These are phyloP conservation scores for Semaprochilodus insignis DNA, from an alignment of 2,797 vertebrate genomes.

Conservation along the genomic window DNA sequence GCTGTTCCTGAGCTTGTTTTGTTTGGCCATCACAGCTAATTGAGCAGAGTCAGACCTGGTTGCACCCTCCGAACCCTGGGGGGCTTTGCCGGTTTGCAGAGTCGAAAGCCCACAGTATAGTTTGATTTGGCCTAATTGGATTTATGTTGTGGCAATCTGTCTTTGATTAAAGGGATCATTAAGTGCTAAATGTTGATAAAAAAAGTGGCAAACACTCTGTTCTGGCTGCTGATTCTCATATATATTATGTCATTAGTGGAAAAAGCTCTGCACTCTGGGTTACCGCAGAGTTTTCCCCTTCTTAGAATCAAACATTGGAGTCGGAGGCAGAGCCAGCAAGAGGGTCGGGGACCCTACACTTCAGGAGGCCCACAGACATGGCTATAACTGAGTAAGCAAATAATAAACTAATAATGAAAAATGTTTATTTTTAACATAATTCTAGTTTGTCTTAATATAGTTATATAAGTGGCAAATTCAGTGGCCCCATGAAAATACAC, in stretches of 20 bases:
- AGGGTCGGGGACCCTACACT: background rate
- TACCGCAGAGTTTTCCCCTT: constrained; percentile 19
- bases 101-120: constrained; percentile 28
- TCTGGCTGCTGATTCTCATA: constrained; percentile 42
- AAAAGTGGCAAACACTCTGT: constrained; percentile 27
- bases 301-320: constrained; percentile 25
- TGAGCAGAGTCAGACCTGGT: constrained; percentile 58
- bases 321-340: background rate
- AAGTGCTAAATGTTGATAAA: constrained; percentile 45
- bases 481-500: too few species aligned
- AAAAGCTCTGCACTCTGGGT: constrained; percentile 30
- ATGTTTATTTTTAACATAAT: background rate
- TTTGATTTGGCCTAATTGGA: constrained; percentile 52
- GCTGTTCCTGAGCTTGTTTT: constrained; percentile 63
- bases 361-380: background rate
- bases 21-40: constrained; percentile 66
- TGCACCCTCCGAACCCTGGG: constrained; percentile 34
- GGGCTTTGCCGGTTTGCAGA: constrained; percentile 1
- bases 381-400: background rate
- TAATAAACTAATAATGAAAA: background rate
- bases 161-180: constrained; percentile 60
- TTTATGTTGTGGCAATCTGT: constrained; percentile 64
- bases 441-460: background rate
- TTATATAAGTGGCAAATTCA: background rate
- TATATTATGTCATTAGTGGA: constrained; percentile 43